A percentile compares a stretch with the other conserved stretches of the same genome.
phyloP scores from a whole-genome alignment of 2,113 vertebrate genomes.

The Climacteris rufus region DNA sequence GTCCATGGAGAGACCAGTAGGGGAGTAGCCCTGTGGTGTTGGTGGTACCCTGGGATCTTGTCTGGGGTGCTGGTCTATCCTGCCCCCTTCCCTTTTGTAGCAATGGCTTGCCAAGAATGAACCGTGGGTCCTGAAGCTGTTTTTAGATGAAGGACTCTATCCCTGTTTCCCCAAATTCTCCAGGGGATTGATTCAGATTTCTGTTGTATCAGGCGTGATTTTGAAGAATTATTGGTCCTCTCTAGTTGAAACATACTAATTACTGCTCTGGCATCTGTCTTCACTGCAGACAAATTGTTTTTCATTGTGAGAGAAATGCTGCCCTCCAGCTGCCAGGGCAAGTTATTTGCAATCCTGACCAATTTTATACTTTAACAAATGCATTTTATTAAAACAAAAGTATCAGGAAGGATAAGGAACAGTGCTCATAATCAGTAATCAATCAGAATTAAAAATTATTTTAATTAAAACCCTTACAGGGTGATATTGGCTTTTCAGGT shows the following conservation, averaged over 20 bases:
- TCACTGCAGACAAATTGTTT: neutral
- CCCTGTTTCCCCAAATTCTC: neutral
- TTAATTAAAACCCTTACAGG: neutral
- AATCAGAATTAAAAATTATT: neutral
- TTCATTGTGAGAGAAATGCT: slow-evolving; percentile 41
- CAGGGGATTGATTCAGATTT: neutral
- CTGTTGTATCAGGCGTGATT: neutral
- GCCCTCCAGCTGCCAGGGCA: slow-evolving; percentile 55
- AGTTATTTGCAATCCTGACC: slow-evolving; percentile 29
- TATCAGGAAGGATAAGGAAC: neutral
- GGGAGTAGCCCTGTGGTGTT: neutral
- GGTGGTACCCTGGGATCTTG: neutral
- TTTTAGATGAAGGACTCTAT: neutral
- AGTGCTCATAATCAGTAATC: neutral
- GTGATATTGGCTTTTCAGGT: neutral
- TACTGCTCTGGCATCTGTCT: neutral
- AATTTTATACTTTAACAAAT: neutral
- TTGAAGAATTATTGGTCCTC: neutral
- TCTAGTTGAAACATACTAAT: neutral
- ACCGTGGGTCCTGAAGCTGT: neutral
- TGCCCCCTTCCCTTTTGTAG: neutral
- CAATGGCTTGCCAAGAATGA: neutral
- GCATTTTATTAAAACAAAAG: neutral
- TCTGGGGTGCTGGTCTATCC: neutral
- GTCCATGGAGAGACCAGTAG: neutral